Evolutionary conservation across 2,113 vertebrate species (phyloP).

Genomic region (Chionis minor): DNA sequence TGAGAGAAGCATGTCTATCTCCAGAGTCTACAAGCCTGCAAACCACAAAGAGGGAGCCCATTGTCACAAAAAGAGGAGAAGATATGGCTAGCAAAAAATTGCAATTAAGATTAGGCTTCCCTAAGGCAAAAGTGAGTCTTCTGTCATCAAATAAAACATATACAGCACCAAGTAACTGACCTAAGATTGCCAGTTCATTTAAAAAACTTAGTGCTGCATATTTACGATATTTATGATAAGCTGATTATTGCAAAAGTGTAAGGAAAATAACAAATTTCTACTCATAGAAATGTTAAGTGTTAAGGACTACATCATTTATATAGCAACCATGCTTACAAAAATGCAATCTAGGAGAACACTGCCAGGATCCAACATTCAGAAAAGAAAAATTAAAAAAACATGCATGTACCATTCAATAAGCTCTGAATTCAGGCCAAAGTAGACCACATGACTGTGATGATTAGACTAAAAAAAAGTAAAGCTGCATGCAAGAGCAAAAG

Average conservation of each 20-base stretch:
- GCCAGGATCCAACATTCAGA: neutral
- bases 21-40: neutral
- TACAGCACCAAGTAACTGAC: neutral
- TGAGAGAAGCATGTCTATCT: neutral
- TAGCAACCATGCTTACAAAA: neutral
- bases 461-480: neutral
- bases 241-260: neutral
- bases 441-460: fast-evolving
- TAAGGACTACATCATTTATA: neutral
- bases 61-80: neutral
- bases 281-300: neutral
- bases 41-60: neutral
- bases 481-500: neutral
- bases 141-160: neutral
- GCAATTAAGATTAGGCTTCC: neutral
- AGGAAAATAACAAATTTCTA: neutral
- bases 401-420: neutral
- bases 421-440: neutral
- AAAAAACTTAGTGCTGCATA: neutral
- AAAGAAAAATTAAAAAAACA: neutral
- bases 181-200: neutral
- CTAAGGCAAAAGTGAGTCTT: neutral
- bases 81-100: neutral
- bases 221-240: neutral
- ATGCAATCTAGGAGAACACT: neutral